Evolutionary conservation across 2,888 invertebrate genomes (phyloP).

Genomic region (Euplagia quadripunctaria): DNA sequence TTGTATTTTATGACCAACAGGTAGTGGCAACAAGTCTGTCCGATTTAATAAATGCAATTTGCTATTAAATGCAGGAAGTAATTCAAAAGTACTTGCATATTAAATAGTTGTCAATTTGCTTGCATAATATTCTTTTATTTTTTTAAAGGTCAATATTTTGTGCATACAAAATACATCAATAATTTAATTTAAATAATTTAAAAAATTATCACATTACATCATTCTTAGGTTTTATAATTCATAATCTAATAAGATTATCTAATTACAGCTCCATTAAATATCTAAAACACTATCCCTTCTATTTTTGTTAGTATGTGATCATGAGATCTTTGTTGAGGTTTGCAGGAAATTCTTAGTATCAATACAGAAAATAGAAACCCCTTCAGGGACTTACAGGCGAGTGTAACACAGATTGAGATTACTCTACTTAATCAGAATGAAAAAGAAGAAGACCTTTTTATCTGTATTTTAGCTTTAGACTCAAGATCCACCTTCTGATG

Average conservation of each 20-base stretch:
- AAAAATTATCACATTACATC: no score
- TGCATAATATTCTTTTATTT: neutral
- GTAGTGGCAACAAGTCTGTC: neutral
- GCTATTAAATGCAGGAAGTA: neutral
- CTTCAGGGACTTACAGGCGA: no score
- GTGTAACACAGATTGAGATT: no score
- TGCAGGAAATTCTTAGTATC: no score
- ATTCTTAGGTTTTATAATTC: neutral
- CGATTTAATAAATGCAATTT: neutral
- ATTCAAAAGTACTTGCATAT: neutral
- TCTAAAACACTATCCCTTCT: neutral
- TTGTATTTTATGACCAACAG: constrained; percentile 1
- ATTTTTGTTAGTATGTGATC: no score
- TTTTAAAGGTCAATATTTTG: neutral
- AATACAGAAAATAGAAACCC: no score
- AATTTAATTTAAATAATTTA: no score
- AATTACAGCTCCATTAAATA: neutral
- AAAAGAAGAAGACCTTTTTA: no score
- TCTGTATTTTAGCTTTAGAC: no score
- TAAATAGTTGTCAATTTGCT: neutral
- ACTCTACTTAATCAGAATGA: no score
- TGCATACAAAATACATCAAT: neutral
- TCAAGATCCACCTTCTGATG: no score
- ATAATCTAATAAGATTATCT: neutral
- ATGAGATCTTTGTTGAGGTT: no score